Percentiles rank a stretch among this genome's conserved stretches.
Evolutionary conservation across 2,888 invertebrate genomes (phyloP).

Genomic region (Spodoptera picta): DNA sequence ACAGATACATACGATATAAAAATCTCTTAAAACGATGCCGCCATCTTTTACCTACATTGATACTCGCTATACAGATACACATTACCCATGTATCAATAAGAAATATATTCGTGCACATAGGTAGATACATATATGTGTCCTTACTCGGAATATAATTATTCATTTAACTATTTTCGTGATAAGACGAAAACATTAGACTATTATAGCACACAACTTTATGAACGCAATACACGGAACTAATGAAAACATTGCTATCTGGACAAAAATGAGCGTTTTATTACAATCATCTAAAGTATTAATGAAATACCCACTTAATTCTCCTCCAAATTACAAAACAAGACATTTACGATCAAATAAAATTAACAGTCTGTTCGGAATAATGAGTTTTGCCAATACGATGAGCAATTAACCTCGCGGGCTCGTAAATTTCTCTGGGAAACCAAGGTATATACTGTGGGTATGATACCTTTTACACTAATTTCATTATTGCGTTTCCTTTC

Average conservation of each 20-base stretch:
- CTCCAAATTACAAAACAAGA: constrained; percentile 19
- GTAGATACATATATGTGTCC: too few relatives aligned
- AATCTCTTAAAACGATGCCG: too few relatives aligned
- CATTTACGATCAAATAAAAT: constrained; percentile 39
- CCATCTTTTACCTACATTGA: too few relatives aligned
- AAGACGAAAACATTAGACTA: too few relatives aligned
- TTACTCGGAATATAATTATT: too few relatives aligned
- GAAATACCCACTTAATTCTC: constrained; percentile 24
- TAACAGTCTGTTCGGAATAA: constrained; percentile 31
- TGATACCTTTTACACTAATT: constrained; percentile 8
- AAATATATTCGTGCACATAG: too few relatives aligned
- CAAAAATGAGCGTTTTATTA: constrained; percentile 6
- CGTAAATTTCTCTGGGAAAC: constrained; percentile 44
- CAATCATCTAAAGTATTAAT: constrained; percentile 9
- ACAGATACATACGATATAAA: too few relatives aligned
- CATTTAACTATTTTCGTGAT: too few relatives aligned
- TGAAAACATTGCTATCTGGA: not conserved
- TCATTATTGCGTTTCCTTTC: constrained; percentile 10
- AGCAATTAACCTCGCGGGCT: constrained; percentile 48
- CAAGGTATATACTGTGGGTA: constrained; percentile 6
- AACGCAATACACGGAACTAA: too few relatives aligned
- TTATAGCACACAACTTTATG: too few relatives aligned
- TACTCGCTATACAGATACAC: too few relatives aligned
- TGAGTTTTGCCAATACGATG: constrained; percentile 44
- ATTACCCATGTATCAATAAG: too few relatives aligned